A percentile compares a stretch with the other conserved stretches of the same genome.
phyloP scores from a whole-genome alignment of 2,113 vertebrate genomes.

The Microcebus lehilahytsara region DNA sequence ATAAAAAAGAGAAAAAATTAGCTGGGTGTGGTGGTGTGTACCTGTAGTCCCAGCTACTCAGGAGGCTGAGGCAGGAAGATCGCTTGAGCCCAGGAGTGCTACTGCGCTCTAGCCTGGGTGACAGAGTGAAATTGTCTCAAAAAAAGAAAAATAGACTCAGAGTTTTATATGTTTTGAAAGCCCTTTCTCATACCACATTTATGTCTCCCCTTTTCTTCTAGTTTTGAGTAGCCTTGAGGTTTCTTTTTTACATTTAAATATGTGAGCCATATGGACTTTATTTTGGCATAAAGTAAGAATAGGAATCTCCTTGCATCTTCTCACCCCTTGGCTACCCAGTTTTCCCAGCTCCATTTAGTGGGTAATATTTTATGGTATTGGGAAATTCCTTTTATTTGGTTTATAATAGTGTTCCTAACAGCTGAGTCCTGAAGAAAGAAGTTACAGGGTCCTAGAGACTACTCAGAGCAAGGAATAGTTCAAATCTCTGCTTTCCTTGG shows the following conservation, averaged over 20 bases:
- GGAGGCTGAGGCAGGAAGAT: too few relatives aligned
- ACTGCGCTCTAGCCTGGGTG: too few relatives aligned
- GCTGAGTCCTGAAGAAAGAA: neutral
- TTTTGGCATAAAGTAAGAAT: neutral
- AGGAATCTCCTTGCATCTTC: neutral
- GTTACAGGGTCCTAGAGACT: neutral
- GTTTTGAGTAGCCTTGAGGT: neutral
- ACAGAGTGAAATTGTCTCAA: too few relatives aligned
- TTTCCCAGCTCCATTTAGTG: neutral
- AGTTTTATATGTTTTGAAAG: neutral
- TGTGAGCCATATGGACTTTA: neutral
- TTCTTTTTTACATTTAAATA: neutral
- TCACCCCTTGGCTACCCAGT: too few relatives aligned
- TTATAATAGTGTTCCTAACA: neutral
- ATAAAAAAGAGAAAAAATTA: too few relatives aligned
- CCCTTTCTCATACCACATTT: neutral
- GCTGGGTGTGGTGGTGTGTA: too few relatives aligned
- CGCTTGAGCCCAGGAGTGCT: too few relatives aligned
- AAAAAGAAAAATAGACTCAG: neutral
- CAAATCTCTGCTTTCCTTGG: rapidly evolving
- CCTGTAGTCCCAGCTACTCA: too few relatives aligned
- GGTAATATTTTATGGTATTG: neutral
- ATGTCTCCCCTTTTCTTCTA: neutral
- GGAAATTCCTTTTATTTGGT: neutral
- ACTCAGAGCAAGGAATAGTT: rapidly evolving